Base-by-base conservation (phyloP, 2,113 vertebrate species). In the Gasterosteus nipponicus region DNA sequence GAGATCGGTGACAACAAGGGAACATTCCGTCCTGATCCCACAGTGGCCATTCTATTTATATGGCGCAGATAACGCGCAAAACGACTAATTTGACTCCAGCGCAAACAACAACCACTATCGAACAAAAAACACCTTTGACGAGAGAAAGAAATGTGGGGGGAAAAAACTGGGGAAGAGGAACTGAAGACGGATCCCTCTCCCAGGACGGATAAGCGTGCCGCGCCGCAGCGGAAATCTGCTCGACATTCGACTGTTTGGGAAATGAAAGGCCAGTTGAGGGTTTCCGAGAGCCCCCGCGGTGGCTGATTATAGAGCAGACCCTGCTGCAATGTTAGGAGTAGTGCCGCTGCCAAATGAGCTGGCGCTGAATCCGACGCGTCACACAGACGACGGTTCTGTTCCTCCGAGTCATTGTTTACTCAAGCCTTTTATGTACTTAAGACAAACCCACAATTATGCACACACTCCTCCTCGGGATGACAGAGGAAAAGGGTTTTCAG, bases 281-380 rank as follows among this genome's bases (percentile, higher is more conserved):
- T 82, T 82, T 83, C 58, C 41, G 47, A 76, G 76, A 87, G 72
- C 73, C 77, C 80, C 71, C 73, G 73, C 71, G 70, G 73, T 62
- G 79, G 81, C 57, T 2, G 64, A 77, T 84, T 83, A 73, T 69
- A 80, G 80, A 87, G 76, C 80, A 75, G 81, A 78, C 77, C 57
- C 80, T 69, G 69, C 74, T 81, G 64, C 58, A 79, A 76, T 75
- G 58, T 54, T 83, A 69, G 83, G 81, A 89, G 77, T 85, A 82
- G 85, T 80, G 75, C 69, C 54, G 75, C 81, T 80, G 83, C 86
- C 86, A 89, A 87, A 88, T 85, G 84, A 81, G 86, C 77, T 83
- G 86, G 86, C 81, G 69, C 11, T 53, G 51, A 78, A 73, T 29
- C 31, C 51, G 60, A 61, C 72, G 69, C 42, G 85, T 81, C 82